These are phyloP conservation scores for Papilio protenor DNA, from an alignment of 2,888 invertebrate species.

Conservation along the genomic window DNA sequence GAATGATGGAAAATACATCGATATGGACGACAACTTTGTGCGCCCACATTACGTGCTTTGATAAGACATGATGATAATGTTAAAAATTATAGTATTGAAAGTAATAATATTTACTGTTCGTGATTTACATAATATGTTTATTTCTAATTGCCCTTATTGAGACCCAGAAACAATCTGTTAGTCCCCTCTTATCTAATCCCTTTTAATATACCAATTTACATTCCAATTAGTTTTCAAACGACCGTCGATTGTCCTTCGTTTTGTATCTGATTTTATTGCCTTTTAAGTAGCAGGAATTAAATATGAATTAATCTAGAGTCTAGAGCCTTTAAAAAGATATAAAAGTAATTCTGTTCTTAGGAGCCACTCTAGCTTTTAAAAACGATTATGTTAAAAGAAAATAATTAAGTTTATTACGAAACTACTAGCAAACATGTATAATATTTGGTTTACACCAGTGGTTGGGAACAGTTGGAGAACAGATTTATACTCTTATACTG, in stretches of 20 bases:
- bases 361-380: too few relatives aligned
- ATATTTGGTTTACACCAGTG: too few relatives aligned
- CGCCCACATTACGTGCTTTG: background rate
- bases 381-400: too few relatives aligned
- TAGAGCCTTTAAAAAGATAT: background rate
- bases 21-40: background rate
- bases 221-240: constrained; percentile 37
- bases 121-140: constrained; percentile 34
- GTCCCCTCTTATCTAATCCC: constrained; percentile 30
- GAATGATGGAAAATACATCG: background rate
- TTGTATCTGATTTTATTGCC: constrained; percentile 23
- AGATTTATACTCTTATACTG: too few relatives aligned
- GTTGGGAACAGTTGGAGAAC: too few relatives aligned
- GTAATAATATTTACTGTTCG: background rate
- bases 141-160: constrained; percentile 23
- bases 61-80: background rate
- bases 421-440: too few relatives aligned
- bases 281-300: constrained; percentile 16
- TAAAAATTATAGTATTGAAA: background rate
- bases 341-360: background rate
- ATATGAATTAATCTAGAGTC: constrained; percentile 1
- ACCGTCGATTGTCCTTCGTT: constrained; percentile 32
- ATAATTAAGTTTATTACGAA: too few relatives aligned
- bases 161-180: constrained; percentile 31
- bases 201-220: constrained; percentile 39